Conservation (phyloP, 64 coral and sea anemone species). For the Montipora foliosa region DNA sequence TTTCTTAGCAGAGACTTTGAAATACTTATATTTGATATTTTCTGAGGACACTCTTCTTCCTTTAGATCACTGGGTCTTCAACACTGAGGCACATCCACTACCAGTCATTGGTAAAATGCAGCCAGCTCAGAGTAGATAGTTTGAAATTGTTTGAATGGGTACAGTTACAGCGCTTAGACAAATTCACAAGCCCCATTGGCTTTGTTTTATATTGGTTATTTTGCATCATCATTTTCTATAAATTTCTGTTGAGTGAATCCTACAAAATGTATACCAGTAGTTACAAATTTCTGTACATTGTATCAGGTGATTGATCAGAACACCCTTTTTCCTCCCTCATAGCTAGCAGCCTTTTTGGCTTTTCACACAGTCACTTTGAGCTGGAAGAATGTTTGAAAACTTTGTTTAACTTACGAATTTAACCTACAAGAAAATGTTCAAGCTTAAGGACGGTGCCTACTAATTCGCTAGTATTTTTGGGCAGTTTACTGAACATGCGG, state of each 20-base stretch:
- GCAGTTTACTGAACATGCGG: no score
- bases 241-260: background rate
- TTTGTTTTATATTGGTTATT: background rate
- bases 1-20: slow-evolving; percentile 97
- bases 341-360: no score
- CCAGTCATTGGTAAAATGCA: slow-evolving; percentile 84
- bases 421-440: no score
- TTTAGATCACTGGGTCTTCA: slow-evolving; percentile 92
- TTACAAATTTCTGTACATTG: no score
- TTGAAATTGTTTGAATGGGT: background rate
- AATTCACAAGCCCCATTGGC: background rate
- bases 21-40: slow-evolving; percentile 98
- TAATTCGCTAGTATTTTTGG: no score
- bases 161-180: background rate
- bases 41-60: slow-evolving; percentile 95
- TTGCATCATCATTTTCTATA: background rate
- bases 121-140: slow-evolving; percentile 23
- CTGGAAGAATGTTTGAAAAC: no score
- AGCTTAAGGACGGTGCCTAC: no score
- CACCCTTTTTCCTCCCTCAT: no score
- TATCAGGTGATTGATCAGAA: no score
- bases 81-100: slow-evolving; percentile 94
- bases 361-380: no score
- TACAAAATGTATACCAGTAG: background rate
- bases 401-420: no score